Evolutionary conservation across 2,888 invertebrate species (phyloP), one percentile per base, ranked within the genome.

Genomic region (Nemurella pictetii): DNA sequence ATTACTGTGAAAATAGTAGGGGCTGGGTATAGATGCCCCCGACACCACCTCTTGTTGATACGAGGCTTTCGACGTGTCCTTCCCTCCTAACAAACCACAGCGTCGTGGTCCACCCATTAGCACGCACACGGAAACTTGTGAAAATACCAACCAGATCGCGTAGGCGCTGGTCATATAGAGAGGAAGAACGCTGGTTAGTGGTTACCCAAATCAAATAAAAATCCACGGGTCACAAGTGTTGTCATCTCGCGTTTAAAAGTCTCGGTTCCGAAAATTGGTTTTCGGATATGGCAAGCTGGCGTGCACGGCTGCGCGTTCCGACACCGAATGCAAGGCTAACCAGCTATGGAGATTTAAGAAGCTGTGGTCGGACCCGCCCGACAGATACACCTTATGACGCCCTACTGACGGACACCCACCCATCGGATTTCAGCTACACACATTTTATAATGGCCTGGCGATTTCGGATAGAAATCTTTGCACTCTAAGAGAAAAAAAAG

Each of bases 321-420:
- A 55, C 55, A 55, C 20, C 55, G 15, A 9, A 75, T 27, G 75
- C 75, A 26, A 75, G 75, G 75, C 75, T 75, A 75, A 75, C 75
- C 28, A 28, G 75, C 55, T 75, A 26, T 26, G 28, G 75, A 75
- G 75, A 75, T 75, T 75, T 27, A 75, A 75, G 75, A 75, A 75
- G 75, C 75, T 27, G 75, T 12, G 75, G 28, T 0, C n/a, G 28
- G 75, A 75, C 75, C 26, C 75, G 28, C 75, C 75, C 75, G 75
- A 75, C 75, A 9, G 75, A 27, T 75, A 27, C 75, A 28, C 26
- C 75, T 28, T 12, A 55, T 55, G 75, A 75, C 75, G 75, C 75
- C 75, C 28, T 75, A 73, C 73, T 73, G 73, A 20, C n/a, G 26
- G 75, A 75, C 75, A 15, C 75, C 75, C 28, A 75, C 75, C 12